Evolutionary conservation across 37 sponge, comb jelly and placozoan species (phyloP), one percentile per base, ranked within the genome.

Genomic region (Aphrocallistes beatrix): DNA sequence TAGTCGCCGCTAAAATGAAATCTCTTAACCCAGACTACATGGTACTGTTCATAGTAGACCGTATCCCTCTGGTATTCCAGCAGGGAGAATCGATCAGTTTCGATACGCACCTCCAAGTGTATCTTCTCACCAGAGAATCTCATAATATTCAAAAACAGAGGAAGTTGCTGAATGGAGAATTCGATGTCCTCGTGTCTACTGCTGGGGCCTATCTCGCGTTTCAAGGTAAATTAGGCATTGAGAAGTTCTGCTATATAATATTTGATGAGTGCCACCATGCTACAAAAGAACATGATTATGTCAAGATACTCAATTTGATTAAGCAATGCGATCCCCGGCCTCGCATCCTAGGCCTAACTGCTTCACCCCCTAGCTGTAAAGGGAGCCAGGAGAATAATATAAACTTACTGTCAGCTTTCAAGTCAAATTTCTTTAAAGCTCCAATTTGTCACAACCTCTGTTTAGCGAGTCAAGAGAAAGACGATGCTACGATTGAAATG

Each of bases 211-310:
- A 60, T 30, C 75, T 60, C n/a, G 75, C 75, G 8, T 60, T 60
- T 25, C 28, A 60, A 30, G n/a, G 75, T 25, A 30, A 60, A 6
- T 19, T 60, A 25, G n/a, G 21, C 8, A 28, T 60, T 21, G 3
- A 28, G 25, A 60, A 60, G 3, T 60, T 60, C 21, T 60, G 75
- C 21, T 60, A 25, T 19, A 30, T 60, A 1, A 60, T 60, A 3
- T 60, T 60, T 60, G 75, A 60, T 30, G 75, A 60, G 75, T 60
- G 75, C n/a, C 75, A 60, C 34, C 75, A 60, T 60, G 75, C 75
- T 19, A 60, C 75, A 1, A 60, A 60, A 60, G 10, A 19, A 32
- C 75, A 60, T 13, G 75, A 60, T 28, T 60, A 60, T 13, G 75
- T 60, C 34, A 19, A 25, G 3, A 25, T 60, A 28, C 75, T 60